A percentile compares a stretch with the other conserved stretches of the same genome.
These are phyloP conservation scores for Exaiptasia diaphana DNA, from an alignment of 64 coral and sea anemone genomes.

Conservation along the genomic window DNA sequence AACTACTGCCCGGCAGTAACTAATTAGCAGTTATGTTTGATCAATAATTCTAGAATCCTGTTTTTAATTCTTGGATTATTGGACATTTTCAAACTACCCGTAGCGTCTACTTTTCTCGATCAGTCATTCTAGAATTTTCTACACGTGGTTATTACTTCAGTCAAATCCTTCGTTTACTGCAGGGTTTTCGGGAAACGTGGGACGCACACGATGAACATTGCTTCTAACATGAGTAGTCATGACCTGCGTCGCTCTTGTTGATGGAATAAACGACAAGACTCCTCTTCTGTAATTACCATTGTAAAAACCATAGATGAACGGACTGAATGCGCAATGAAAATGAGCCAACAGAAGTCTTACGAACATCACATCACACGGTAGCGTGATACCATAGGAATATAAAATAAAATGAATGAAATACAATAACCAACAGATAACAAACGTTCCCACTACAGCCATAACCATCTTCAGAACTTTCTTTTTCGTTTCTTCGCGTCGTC, in stretches of 20 bases:
- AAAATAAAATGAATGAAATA: slow-evolving; percentile 77
- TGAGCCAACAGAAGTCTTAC: slow-evolving; percentile 53
- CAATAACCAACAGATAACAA: slow-evolving; percentile 56
- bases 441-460: slow-evolving; percentile 42
- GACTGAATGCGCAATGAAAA: slow-evolving; percentile 65
- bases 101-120: too few species aligned
- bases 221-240: background rate
- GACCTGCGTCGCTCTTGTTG: too few species aligned
- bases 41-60: too few species aligned
- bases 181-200: background rate
- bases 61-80: too few species aligned
- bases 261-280: background rate
- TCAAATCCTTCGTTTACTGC: background rate
- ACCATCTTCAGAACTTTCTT: slow-evolving; percentile 67
- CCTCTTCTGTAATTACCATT: slow-evolving; percentile 51
- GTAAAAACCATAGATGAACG: slow-evolving; percentile 43
- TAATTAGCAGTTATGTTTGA: too few species aligned
- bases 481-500: slow-evolving; percentile 27
- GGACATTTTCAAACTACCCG: too few species aligned
- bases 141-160: too few species aligned
- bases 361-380: slow-evolving; percentile 54
- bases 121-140: too few species aligned
- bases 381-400: slow-evolving; percentile 38
- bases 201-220: background rate
- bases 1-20: too few species aligned